A percentile compares a stretch with the other conserved stretches of the same genome.
These are phyloP conservation scores for Platyscapa corneri DNA, from an alignment of 1,140 invertebrate genomes.

Conservation along the genomic window DNA sequence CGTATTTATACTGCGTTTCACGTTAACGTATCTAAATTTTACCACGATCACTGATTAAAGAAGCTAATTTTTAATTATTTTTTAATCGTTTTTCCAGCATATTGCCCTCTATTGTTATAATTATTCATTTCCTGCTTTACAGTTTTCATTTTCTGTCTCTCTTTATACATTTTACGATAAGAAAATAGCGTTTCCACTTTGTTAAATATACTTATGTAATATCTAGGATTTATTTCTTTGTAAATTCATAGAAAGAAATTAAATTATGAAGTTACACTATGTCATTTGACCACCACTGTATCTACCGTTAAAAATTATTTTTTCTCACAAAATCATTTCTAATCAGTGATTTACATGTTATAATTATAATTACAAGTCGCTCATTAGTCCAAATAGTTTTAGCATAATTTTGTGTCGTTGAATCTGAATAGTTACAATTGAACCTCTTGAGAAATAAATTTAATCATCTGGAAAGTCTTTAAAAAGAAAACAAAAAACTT, in stretches of 20 bases:
- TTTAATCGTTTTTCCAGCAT: background rate
- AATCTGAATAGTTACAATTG: background rate
- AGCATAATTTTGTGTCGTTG: background rate
- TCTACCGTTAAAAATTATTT: slow-evolving; percentile 42
- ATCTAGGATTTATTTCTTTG: background rate
- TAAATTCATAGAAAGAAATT: background rate
- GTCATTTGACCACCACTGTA: slow-evolving; percentile 50
- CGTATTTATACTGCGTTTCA: background rate
- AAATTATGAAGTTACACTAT: background rate
- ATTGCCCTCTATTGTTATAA: slow-evolving; percentile 16
- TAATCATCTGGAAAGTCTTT: background rate
- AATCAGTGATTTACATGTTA: slow-evolving; percentile 3
- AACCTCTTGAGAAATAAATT: background rate
- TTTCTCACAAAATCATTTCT: background rate
- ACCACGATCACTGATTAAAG: slow-evolving; percentile 36
- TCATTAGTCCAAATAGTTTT: background rate
- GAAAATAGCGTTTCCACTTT: background rate
- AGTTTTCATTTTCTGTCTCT: slow-evolving; percentile 4
- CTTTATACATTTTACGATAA: slow-evolving; percentile 4
- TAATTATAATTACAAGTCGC: slow-evolving; percentile 1
- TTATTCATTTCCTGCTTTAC: background rate
- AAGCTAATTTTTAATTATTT: background rate
- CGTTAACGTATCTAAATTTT: background rate
- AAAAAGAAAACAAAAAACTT: background rate
- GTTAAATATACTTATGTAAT: background rate